Evolutionary conservation across 2,888 invertebrate species (phyloP), one percentile per base, ranked within the genome.

Genomic region (Meiosimyza decipiens): DNA sequence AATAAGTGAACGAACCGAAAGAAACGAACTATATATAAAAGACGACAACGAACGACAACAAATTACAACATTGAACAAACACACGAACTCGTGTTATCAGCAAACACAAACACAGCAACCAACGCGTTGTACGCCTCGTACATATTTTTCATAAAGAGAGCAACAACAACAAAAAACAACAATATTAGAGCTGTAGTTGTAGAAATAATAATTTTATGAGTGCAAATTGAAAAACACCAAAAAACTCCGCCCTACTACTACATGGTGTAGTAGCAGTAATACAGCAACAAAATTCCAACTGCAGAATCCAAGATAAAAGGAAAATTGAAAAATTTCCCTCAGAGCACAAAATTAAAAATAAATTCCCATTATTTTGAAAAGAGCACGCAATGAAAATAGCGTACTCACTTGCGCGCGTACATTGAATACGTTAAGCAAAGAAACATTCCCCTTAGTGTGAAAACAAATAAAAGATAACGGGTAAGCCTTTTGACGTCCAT

Each of bases 161-260:
- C 75, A 78, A 77, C 75, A 78, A 77, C 47, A 64, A 64, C 47
- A 40, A 6, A 7, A 64, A 5, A 28, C 59, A 9, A 60, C 59
- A 60, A 60, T n/a, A 50, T 22, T 28, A 50, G 40, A 40, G 40
- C 40, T 40, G 64, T 50, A 16, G 64, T 50, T 77, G 75, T 72
- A 76, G 75, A 79, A 81, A 84, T 84, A 81, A 85, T 85, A 84
- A 83, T 82, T 83, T 85, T 83, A 84, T 82, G 81, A 79, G 80
- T 76, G 80, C 79, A 83, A 85, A 85, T 84, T 84, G 83, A 82
- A 83, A 82, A 82, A 81, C 79, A 78, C 78, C 76, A 79, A 80
- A 81, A 82, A 82, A 84, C 86, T 84, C 85, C 85, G 84, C 86
- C 85, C 82, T 80, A 77, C 80, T 80, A 79, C 80, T 79, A 78